These are phyloP conservation scores for Melinaea marsaeus DNA, from an alignment of 2,888 invertebrate species.

Conservation along the genomic window DNA sequence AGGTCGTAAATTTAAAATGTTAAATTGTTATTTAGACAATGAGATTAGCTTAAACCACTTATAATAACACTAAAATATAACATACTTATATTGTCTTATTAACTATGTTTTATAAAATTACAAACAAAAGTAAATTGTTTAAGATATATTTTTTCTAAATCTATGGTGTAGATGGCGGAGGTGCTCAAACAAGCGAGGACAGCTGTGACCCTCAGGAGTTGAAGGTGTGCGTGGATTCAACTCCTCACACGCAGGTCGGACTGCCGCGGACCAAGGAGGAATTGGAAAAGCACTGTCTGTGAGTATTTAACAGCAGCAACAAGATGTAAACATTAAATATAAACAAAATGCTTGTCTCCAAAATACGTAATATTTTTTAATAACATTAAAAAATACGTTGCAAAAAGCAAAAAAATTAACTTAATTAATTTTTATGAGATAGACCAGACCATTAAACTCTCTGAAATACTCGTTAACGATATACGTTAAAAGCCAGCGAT, in stretches of 20 bases:
- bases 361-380: not conserved
- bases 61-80: no score
- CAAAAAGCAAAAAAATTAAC: no score
- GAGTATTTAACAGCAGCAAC: constrained; percentile 22
- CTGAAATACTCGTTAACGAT: not conserved
- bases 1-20: no score
- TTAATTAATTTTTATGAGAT: not conserved
- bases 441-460: not conserved
- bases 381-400: not conserved
- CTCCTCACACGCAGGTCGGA: constrained; percentile 60
- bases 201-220: constrained; percentile 51
- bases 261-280: constrained; percentile 59
- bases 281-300: constrained; percentile 65
- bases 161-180: constrained; percentile 48
- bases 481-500: not conserved
- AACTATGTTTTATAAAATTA: no score
- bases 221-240: constrained; percentile 52
- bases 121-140: no score
- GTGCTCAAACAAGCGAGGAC: constrained; percentile 57
- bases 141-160: not conserved
- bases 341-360: not conserved
- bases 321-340: not conserved
- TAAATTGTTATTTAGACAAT: no score
- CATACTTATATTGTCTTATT: no score
- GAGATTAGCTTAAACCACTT: no score